Conservation (phyloP, 2,888 invertebrate species). For the Thecophora atra region DNA sequence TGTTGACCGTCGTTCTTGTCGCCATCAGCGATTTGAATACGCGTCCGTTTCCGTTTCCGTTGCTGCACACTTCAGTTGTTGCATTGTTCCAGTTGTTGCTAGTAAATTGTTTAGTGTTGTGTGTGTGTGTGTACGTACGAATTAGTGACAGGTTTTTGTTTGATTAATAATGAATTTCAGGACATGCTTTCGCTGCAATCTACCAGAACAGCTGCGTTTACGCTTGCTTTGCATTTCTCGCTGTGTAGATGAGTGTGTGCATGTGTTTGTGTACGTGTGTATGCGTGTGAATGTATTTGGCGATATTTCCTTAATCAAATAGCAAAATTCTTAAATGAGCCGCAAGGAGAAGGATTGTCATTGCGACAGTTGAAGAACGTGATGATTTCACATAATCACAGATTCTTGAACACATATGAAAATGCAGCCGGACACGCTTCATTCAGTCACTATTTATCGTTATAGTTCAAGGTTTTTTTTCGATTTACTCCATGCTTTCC, state of each 20-base stretch:
- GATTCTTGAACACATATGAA: neutral
- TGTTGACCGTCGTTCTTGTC: constrained; percentile 5
- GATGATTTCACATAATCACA: neutral
- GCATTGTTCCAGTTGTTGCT: constrained; percentile 2
- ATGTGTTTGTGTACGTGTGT: neutral
- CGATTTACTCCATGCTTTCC: too few species aligned
- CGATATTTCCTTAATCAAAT: neutral
- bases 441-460: too few species aligned
- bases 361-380: neutral
- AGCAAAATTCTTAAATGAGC: neutral
- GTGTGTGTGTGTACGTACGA: constrained; percentile 5
- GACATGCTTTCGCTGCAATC: neutral
- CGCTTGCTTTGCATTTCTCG: neutral
- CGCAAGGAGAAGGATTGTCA: neutral
- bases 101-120: constrained; percentile 22
- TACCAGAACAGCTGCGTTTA: neutral
- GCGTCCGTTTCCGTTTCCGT: constrained; percentile 45
- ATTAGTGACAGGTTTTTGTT: constrained; percentile 13
- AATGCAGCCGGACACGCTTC: too few species aligned
- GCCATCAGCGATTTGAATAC: constrained; percentile 41
- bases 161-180: constrained; percentile 11
- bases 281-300: neutral
- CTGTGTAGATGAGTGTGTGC: neutral
- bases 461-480: too few species aligned
- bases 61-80: constrained; percentile 7